phyloP scores from a whole-genome alignment of 92 coral and sea anemone genomes.

The Blastomussa wellsi region DNA sequence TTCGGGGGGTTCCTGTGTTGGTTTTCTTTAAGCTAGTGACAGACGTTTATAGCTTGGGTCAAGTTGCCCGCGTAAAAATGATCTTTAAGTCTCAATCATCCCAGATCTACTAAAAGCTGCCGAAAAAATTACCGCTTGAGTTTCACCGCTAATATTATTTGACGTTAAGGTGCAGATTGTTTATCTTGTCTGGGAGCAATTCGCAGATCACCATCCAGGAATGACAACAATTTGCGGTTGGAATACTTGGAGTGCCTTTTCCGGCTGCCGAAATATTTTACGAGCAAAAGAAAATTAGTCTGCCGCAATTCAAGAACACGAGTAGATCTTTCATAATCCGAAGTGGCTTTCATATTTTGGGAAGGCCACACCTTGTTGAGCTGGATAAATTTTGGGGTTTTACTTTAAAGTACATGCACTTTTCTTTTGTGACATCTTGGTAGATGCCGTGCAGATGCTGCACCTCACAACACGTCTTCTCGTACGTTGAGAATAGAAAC shows the following conservation, averaged over 20 bases:
- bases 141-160: conserved; percentile 23
- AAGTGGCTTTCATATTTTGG: conserved; percentile 15
- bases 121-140: conserved; percentile 21
- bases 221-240: conserved; percentile 43
- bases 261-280: conserved; percentile 32
- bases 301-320: not conserved
- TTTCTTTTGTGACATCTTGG: not conserved
- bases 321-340: not conserved
- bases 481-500: not conserved
- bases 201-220: conserved; percentile 29
- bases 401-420: not conserved
- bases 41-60: conserved; percentile 18
- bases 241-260: conserved; percentile 26
- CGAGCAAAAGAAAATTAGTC: not conserved
- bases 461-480: not conserved
- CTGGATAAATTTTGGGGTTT: conserved; percentile 1
- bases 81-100: conserved; percentile 23
- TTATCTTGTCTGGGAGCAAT: conserved; percentile 35
- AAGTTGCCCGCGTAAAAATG: conserved; percentile 12
- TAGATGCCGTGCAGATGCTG: not conserved
- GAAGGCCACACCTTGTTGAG: not conserved
- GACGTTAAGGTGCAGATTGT: conserved; percentile 27
- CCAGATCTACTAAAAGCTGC: conserved; percentile 20
- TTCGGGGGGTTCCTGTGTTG: not conserved
- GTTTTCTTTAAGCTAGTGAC: not conserved